Conservation (phyloP, 2,888 invertebrate genomes). For the Pemphredon lugubris region DNA sequence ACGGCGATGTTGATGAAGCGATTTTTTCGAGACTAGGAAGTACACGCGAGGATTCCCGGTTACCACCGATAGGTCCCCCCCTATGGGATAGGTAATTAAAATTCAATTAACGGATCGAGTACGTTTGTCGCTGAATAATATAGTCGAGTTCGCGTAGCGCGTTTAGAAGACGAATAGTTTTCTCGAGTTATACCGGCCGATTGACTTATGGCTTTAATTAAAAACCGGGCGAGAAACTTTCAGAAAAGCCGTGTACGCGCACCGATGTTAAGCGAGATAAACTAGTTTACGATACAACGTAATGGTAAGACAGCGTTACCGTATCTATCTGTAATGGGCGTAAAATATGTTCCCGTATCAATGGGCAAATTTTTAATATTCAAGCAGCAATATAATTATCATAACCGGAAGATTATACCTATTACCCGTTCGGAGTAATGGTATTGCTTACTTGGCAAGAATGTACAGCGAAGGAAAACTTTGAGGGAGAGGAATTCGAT, state of each 20-base stretch:
- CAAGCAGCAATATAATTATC: constrained; percentile 29
- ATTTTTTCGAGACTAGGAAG: neutral
- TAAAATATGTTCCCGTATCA: constrained; percentile 22
- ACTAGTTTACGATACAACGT: constrained; percentile 27
- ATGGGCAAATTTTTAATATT: constrained; percentile 31
- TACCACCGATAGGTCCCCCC: neutral
- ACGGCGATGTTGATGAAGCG: constrained; percentile 33
- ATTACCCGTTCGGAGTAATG: constrained; percentile 32
- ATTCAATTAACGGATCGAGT: constrained; percentile 34
- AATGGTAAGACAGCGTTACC: constrained; percentile 30
- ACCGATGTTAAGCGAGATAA: constrained; percentile 45
- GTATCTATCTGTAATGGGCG: constrained; percentile 28
- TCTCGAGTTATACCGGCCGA: constrained; percentile 36
- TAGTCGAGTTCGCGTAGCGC: constrained; percentile 30
- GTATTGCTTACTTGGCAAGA: constrained; percentile 29
- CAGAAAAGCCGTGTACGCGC: constrained; percentile 29
- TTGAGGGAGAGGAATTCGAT: no score
- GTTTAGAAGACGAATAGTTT: constrained; percentile 37
- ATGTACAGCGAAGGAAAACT: no score
- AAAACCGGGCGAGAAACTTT: constrained; percentile 41
- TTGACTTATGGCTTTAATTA: constrained; percentile 46
- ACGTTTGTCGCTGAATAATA: constrained; percentile 4
- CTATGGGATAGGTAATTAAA: constrained; percentile 31
- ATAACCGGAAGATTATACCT: constrained; percentile 14
- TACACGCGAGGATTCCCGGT: neutral